These are phyloP conservation scores for Seriola quinqueradiata DNA, from an alignment of 2,113 vertebrate species.

Conservation along the genomic window DNA sequence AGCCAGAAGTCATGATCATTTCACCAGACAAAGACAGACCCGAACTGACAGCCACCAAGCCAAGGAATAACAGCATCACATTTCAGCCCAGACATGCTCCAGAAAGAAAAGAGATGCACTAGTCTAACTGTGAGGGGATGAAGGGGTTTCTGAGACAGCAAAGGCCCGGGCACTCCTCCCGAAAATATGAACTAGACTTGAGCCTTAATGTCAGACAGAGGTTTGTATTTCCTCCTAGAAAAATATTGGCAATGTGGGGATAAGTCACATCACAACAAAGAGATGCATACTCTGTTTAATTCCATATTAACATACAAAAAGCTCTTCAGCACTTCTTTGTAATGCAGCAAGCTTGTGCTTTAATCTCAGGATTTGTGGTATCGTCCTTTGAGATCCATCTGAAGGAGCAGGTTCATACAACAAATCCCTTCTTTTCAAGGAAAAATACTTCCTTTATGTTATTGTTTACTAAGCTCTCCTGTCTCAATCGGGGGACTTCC, in stretches of 20 bases:
- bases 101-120: conserved; percentile 44
- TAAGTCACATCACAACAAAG: conserved; percentile 77
- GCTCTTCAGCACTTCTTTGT: conserved; percentile 75
- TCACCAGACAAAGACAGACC: conserved; percentile 48
- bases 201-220: conserved; percentile 53
- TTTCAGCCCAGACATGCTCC: conserved; percentile 57
- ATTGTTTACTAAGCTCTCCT: conserved; percentile 72
- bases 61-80: conserved; percentile 20
- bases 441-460: conserved; percentile 67
- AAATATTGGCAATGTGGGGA: conserved; percentile 82
- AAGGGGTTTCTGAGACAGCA: conserved; percentile 5
- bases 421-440: conserved; percentile 70
- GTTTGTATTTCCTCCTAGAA: conserved; percentile 68
- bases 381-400: conserved; percentile 55
- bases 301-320: conserved; percentile 78
- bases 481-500: conserved; percentile 68
- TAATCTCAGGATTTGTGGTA: conserved; percentile 76
- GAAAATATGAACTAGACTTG: conserved; percentile 18
- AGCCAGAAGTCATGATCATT: conserved; percentile 41
- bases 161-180: conserved; percentile 11
- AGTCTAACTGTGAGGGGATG: conserved; percentile 12
- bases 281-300: conserved; percentile 79
- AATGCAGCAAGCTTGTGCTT: conserved; percentile 86
- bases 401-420: conserved; percentile 67
- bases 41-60: conserved; percentile 45